Base-by-base conservation (phyloP, 2,113 vertebrate genomes). In the Cyanocitta stelleri region DNA sequence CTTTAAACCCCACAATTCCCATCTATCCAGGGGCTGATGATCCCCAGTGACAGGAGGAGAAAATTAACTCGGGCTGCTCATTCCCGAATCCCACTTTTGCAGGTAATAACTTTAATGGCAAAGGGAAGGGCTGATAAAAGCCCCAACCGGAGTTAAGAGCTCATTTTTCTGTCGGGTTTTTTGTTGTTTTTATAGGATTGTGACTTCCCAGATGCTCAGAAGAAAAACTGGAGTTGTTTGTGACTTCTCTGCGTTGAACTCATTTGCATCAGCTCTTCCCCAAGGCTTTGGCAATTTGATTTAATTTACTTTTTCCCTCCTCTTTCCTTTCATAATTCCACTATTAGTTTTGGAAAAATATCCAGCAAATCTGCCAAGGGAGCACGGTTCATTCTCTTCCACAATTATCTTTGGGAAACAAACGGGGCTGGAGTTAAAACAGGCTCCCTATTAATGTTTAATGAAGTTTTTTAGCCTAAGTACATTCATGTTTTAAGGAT, bases 291-390 rank as follows among this genome's bases (percentile, higher is more conserved):
- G 61, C 73, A 64, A 74, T 88, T 91, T 90, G 90, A 95, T 95
- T 97, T 94, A 55, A 96, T 97, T 96, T 94, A 81, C 91, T 91
- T 87, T 87, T 89, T 12, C 83, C 67, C 56, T 33, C 35, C 81
- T 96, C 59, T 14, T 39, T 48, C 85, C 79, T 61, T 91, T 76
- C 68, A 48, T 54, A 64, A 90, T 96, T 93, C 79, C 21, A 61
- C 37, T 29, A 46, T 80, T 89, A 46, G 83, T 91, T 94, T 91
- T 82, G 46, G 71, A 76, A 88, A 91, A 93, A 85, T 30, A 71
- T 16, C 82, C 8, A 2, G 69, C 62, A 44, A 56, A 85, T n/a
- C 66, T 22, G 3, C 90, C 43, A 23, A 63, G 92, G 92, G 85
- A 93, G 49, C 11, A 32, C 11, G n/a, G 87, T 37, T 94, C 87